Percentiles rank a stretch among this genome's conserved stretches.
These are phyloP conservation scores for Coregonus suidteri DNA, from an alignment of 2,797 vertebrate genomes.

Conservation along the genomic window DNA sequence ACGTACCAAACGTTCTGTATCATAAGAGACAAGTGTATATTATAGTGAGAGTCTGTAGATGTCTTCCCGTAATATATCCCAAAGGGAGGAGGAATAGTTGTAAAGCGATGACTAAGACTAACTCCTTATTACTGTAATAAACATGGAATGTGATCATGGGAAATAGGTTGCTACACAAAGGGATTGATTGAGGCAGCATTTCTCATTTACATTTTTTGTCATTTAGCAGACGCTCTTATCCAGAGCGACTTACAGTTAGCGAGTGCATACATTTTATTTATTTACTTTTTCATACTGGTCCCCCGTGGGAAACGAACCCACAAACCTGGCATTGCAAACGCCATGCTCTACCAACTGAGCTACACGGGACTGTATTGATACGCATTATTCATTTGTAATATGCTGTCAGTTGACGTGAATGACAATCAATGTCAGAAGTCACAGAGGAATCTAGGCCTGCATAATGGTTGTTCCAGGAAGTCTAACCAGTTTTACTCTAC, in stretches of 20 bases:
- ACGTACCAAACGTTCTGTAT: neutral
- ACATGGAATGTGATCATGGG: neutral
- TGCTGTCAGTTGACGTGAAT: neutral
- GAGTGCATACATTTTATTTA: too few relatives aligned
- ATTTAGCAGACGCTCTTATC: too few relatives aligned
- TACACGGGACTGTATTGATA: neutral
- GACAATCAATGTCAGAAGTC: neutral
- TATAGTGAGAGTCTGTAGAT: too few relatives aligned
- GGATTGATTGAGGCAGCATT: neutral
- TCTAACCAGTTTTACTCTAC: conserved; percentile 5
- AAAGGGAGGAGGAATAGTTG: too few relatives aligned
- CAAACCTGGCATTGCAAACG: too few relatives aligned
- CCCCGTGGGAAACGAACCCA: too few relatives aligned
- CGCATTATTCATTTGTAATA: neutral
- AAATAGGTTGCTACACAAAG: neutral
- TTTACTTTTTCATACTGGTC: too few relatives aligned
- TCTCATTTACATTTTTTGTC: neutral
- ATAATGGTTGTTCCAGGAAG: neutral
- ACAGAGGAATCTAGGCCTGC: neutral
- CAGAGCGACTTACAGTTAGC: too few relatives aligned
- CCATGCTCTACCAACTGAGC: too few relatives aligned
- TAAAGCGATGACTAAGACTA: too few relatives aligned
- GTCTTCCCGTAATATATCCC: too few relatives aligned
- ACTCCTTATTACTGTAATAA: neutral
- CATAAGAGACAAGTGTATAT: too few relatives aligned